Evolutionary conservation across 2,888 invertebrate species (phyloP).

Genomic region (Epinotia bilunana): DNA sequence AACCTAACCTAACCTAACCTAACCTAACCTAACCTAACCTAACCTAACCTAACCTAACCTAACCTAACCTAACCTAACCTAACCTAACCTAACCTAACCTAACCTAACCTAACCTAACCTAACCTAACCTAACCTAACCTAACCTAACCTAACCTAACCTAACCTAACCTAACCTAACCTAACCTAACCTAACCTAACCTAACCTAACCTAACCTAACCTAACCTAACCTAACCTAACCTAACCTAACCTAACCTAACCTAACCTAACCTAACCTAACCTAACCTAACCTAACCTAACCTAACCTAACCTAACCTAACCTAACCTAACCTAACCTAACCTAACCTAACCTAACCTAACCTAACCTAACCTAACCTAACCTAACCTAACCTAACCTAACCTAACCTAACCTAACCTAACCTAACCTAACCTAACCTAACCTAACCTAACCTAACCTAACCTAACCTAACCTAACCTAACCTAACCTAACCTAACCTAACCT

Average conservation of each 20-base stretch:
- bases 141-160: slow-evolving; percentile 49
- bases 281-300: slow-evolving; percentile 49
- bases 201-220: slow-evolving; percentile 49
- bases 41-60: slow-evolving; percentile 13
- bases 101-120: slow-evolving; percentile 40
- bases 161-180: slow-evolving; percentile 48
- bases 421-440: slow-evolving; percentile 50
- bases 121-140: slow-evolving; percentile 39
- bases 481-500: slow-evolving; percentile 53
- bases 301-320: slow-evolving; percentile 48
- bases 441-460: slow-evolving; percentile 51
- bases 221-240: slow-evolving; percentile 48
- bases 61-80: slow-evolving; percentile 3
- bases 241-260: slow-evolving; percentile 49
- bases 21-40: slow-evolving; percentile 2
- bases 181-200: slow-evolving; percentile 49
- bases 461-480: slow-evolving; percentile 54
- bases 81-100: slow-evolving; percentile 22
- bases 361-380: slow-evolving; percentile 48
- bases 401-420: slow-evolving; percentile 51
- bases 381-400: slow-evolving; percentile 49
- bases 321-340: slow-evolving; percentile 47
- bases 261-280: slow-evolving; percentile 49
- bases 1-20: slow-evolving; percentile 1
- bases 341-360: slow-evolving; percentile 48